Evolutionary conservation across 1,140 invertebrate species (phyloP), one percentile per base, ranked within the genome.

Genomic region (Drosophila guanche): DNA sequence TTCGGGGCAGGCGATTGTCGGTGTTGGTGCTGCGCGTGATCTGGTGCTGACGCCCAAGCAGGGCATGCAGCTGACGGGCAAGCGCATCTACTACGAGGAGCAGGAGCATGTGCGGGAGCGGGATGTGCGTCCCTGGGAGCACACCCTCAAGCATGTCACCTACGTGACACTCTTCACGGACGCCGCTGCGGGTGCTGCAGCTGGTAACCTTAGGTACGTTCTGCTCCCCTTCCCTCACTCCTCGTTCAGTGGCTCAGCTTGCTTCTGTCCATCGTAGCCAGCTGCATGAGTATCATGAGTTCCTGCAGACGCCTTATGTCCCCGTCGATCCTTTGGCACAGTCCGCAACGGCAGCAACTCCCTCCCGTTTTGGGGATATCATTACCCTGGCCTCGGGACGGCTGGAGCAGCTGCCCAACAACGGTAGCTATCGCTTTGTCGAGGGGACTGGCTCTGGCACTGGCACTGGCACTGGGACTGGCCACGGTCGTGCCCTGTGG

Each of bases 361-460:
- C 41, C 4, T 25, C 61, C 6, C 91, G 92, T 10, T 93, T 93
- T 52, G 94, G 94, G n/a, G 94, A 95, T 55, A 93, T 94, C 14
- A 92, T 93, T 1, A 92, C 94, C 29, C 75, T 95, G 76, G 93
- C 94, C 3, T 92, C 92, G 71, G 94, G 94, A n/a, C 92, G 93
- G 50, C 74, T 95, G 23, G 91, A 94, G 62, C 47, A 93, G 61
- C 81, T 92, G n/a, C 66, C 79, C 0, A 23, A 10, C 2, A 90
- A 91, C 29, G 92, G 92, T 42, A 88, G 92, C 43, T 94, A 94
- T 73, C 85, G 92, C n/a, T 94, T 94, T 85, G 92, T 94, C 43
- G 92, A 94, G 57, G 88, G 84, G 7, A 51, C 27, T 51, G 59
- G 67, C 10, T 12, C 10, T 4, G 33, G 67, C 10, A 37, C 10